Evolutionary conservation across 1,140 invertebrate genomes (phyloP).

Genomic region (Brachionus asplanchnoidis): DNA sequence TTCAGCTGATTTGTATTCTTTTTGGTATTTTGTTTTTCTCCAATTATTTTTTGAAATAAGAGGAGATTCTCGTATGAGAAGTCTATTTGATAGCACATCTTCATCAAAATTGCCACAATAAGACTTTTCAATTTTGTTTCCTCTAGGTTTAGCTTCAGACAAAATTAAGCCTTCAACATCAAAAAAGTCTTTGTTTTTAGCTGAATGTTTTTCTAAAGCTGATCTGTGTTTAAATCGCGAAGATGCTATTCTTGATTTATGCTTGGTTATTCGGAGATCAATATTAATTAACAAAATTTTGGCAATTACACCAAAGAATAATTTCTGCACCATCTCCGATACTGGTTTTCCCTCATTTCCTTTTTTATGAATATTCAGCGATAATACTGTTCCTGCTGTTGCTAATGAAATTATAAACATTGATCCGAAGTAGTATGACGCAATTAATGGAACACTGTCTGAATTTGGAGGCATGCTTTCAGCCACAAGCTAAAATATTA

Average conservation of each 20-base stretch:
- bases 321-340: not conserved
- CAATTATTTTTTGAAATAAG: not conserved
- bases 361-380: conserved; percentile 77
- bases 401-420: conserved; percentile 83
- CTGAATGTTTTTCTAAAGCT: not conserved
- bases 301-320: conserved; percentile 30
- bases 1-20: not conserved
- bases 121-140: not conserved
- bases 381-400: conserved; percentile 69
- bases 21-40: not conserved
- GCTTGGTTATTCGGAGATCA: not conserved
- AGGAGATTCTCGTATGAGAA: not conserved
- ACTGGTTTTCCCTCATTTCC: conserved; percentile 16
- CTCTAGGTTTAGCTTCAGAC: not conserved
- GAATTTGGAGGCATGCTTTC: conserved; percentile 85
- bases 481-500: conserved; percentile 64
- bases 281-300: conserved; percentile 13
- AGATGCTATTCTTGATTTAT: not conserved
- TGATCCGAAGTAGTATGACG: conserved; percentile 82
- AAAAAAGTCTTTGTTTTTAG: not conserved
- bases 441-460: conserved; percentile 77
- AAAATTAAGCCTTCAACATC: not conserved
- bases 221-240: not conserved
- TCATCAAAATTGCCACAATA: not conserved
- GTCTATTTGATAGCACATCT: not conserved